Evolutionary conservation across 2,113 vertebrate genomes (phyloP), one percentile per base, ranked within the genome.

Genomic region (Thalassoma bifasciatum): DNA sequence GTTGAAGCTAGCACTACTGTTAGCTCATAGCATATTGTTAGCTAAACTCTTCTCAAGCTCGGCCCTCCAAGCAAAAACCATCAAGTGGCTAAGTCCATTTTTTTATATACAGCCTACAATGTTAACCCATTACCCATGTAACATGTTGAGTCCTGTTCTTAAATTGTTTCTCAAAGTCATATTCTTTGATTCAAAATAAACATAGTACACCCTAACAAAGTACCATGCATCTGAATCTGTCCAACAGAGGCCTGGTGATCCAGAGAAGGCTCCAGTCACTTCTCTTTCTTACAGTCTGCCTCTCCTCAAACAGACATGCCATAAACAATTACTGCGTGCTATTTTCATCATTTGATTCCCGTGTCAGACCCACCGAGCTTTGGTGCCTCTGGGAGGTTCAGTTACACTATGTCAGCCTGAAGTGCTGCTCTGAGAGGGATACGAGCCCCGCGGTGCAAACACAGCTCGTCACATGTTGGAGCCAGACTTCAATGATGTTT

Each of bases 361-460:
- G 10, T 16, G 22, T 16, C 49, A 62, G 71, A 63, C 68, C 23
- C 21, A 66, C 44, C 38, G 50, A 10, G 54, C 68, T 56, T 51
- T 42, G 49, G 53, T 47, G 60, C 51, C 53, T 66, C 17, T 49
- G 62, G 49, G 47, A 22, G 66, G 65, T 76, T 75, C 57, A 26
- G 50, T 83, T 77, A 34, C 50, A 69, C 61, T 51, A 12, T n/a
- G 44, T 65, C 75, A 69, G 69, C 56, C 73, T 75, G 68, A 64
- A 71, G 74, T 62, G 53, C 72, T 64, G 66, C 70, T 60, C 79
- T 75, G 73, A 73, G 76, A 64, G 47, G 76, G 63, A 82, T 52
- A 30, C 59, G 52, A 71, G 54, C 61, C 79, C 78, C 69, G 24
- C 13, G 46, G 34, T 66, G 56, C 66, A 62, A 69, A 66, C 1